These are phyloP conservation scores for Proterorhinus semilunaris DNA, from an alignment of 2,113 vertebrate genomes.

Conservation along the genomic window DNA sequence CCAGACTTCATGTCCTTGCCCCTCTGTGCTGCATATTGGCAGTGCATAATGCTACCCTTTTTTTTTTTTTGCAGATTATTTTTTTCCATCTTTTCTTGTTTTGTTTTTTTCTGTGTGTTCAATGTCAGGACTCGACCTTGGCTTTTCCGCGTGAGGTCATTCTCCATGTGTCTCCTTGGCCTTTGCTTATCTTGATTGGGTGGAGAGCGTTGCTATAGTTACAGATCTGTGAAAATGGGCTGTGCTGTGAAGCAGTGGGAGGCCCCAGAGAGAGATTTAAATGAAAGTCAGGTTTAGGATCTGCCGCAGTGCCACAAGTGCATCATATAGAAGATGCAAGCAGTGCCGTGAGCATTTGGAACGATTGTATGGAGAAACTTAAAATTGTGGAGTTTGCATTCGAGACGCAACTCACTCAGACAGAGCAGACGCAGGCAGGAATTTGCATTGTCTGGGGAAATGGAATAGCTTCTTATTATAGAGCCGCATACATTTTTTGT, in stretches of 20 bases:
- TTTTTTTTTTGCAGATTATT: too few relatives aligned
- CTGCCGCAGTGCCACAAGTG: slow-evolving; percentile 30
- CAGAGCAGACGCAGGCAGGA: neutral
- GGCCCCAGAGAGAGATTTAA: slow-evolving; percentile 35
- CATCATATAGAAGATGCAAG: neutral
- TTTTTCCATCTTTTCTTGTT: too few relatives aligned
- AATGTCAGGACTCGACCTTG: neutral
- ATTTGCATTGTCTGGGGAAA: neutral
- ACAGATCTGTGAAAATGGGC: slow-evolving; percentile 45
- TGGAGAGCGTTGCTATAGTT: slow-evolving; percentile 59
- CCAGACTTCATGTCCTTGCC: too few relatives aligned
- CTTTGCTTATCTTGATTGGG: slow-evolving; percentile 27
- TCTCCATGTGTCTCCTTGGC: neutral
- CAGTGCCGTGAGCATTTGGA: slow-evolving; percentile 12
- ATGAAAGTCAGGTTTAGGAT: slow-evolving; percentile 52
- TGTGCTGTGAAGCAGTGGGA: slow-evolving; percentile 38
- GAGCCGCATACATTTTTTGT: too few relatives aligned
- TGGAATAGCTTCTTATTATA: neutral
- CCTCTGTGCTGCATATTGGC: too few relatives aligned
- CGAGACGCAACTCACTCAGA: neutral
- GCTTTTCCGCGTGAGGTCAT: neutral
- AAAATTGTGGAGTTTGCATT: neutral
- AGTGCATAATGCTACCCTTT: too few relatives aligned
- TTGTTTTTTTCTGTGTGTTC: neutral
- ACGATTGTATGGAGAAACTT: neutral